phyloP scores from a whole-genome alignment of 2,113 vertebrate genomes.

The Etia nguti region DNA sequence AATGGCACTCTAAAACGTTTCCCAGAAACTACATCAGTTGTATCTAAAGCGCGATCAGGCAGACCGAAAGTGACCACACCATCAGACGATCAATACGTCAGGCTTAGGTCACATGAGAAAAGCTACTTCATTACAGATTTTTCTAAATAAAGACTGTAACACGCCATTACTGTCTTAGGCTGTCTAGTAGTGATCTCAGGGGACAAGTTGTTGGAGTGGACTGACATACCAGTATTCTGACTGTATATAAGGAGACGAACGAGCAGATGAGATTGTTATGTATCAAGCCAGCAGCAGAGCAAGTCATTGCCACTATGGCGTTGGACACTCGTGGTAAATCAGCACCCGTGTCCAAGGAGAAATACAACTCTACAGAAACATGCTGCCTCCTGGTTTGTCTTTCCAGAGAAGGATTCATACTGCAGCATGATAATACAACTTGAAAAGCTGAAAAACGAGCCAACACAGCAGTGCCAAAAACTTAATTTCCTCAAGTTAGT shows the following conservation, averaged over 20 bases:
- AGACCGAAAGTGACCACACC: background rate
- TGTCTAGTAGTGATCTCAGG: background rate
- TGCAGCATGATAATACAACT: background rate
- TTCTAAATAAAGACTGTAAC: background rate
- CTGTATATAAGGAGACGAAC: rapidly evolving
- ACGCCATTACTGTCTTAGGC: background rate
- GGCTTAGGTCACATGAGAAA: background rate
- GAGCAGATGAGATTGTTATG: background rate
- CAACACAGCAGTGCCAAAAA: background rate
- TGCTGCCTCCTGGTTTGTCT: background rate
- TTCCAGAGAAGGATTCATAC: background rate
- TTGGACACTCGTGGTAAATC: background rate
- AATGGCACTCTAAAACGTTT: background rate
- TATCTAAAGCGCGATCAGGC: background rate
- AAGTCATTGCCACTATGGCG: background rate
- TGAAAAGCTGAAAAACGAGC: background rate
- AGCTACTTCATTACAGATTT: background rate
- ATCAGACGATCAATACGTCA: background rate
- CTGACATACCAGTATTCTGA: background rate
- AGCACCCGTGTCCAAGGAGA: background rate
- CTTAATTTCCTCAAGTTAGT: background rate
- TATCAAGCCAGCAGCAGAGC: background rate
- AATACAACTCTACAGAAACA: background rate
- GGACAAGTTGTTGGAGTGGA: background rate
- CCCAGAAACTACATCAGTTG: background rate